phyloP scores from a whole-genome alignment of 2,888 invertebrate species.

The Sturmia bella region DNA sequence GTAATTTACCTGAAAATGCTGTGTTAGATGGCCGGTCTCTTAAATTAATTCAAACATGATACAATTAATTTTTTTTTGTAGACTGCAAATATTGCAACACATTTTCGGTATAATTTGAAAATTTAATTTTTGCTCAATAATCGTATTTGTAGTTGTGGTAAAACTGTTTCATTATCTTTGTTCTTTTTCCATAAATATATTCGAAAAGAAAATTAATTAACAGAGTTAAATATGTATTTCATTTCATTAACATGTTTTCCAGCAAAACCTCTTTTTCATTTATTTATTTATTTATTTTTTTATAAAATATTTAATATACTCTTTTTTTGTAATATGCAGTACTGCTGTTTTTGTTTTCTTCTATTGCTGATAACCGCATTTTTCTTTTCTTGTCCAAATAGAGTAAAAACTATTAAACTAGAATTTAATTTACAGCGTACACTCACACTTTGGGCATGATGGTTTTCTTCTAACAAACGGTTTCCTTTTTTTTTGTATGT shows the following conservation, averaged over 20 bases:
- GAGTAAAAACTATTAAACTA: conserved; percentile 67
- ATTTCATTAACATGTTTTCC: conserved; percentile 62
- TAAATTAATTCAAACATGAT: conserved; percentile 31
- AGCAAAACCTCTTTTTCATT: conserved; percentile 44
- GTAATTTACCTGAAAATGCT: not conserved
- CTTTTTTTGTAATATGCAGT: conserved; percentile 54
- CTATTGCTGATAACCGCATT: conserved; percentile 31
- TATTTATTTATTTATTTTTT: conserved; percentile 47
- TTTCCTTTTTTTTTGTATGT: conserved; percentile 36
- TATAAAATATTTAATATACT: conserved; percentile 57
- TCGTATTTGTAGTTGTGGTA: conserved; percentile 17
- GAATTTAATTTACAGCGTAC: conserved; percentile 63
- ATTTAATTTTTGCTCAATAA: conserved; percentile 52
- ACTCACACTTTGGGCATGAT: conserved; percentile 46
- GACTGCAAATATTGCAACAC: too few species aligned
- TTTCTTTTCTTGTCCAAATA: conserved; percentile 47
- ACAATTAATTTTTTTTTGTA: not conserved
- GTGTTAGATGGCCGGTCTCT: not conserved
- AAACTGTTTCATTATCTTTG: not conserved
- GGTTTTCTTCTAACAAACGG: conserved; percentile 22
- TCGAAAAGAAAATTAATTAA: conserved; percentile 50
- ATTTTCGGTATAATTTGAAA: conserved; percentile 10
- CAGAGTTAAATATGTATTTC: conserved; percentile 63
- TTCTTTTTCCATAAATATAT: not conserved
- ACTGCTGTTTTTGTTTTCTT: not conserved